Base-by-base conservation (phyloP, 2,888 invertebrate genomes). In the Machimus rusticus region DNA sequence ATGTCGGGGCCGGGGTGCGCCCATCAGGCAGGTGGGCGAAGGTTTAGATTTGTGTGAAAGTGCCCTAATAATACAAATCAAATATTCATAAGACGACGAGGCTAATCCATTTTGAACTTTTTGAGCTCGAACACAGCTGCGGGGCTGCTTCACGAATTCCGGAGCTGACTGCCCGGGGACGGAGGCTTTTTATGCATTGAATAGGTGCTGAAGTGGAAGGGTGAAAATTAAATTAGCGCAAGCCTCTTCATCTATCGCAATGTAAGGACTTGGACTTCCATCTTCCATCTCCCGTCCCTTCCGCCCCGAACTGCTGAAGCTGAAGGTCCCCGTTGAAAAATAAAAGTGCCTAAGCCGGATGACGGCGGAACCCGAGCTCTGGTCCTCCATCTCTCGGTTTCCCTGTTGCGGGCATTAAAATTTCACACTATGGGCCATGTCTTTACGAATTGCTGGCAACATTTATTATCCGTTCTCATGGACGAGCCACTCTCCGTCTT, bases 11-110 rank as follows among this genome's bases (percentile, higher is more conserved):
- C 12, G 12, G 39, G 66, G 14, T n/a, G 31, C 28, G 6, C 76
- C 39, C 28, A n/a, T n/a, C n/a, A 46, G 43, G n/a, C 28, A 82
- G 57, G 79, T 51, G 51, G 51, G 51, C 31, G 81, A 28, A 14
- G 28, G 79, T n/a, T 74, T 46, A 37, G 85, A 74, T 19, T 74
- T 85, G 85, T 74, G 28, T 74, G 85, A 74, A 46, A 43, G 34
- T 85, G 23, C 74, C 74, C 34, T 87, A 87, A 87, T 87, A 87
- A 87, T 81, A 87, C 81, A 81, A 87, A 87, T 87, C 87, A 87
- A 87, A 87, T 87, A 87, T 87, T 87, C 87, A 87, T 87, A 87
- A 87, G 87, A 81, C 74, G 19, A 34, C 66, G 46, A 51, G 74
- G 74, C 87, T 87, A 81, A 87, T 87, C 87, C 81, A 74, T 87